Evolutionary conservation across 1,140 invertebrate genomes (phyloP), one percentile per base, ranked within the genome.

Genomic region (Paraescarpia echinospica): DNA sequence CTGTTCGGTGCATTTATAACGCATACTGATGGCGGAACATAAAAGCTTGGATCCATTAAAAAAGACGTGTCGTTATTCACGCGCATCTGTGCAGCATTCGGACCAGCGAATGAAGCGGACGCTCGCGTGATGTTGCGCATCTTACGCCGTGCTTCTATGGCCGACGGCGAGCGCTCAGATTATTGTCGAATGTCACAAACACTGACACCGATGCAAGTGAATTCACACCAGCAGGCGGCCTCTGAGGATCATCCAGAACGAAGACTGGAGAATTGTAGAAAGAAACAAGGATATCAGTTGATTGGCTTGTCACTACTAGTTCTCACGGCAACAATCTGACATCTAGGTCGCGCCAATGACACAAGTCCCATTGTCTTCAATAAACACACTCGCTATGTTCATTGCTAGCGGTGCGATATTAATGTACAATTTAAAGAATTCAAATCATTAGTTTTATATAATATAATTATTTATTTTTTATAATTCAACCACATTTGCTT

Each of bases 11-110:
- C 59, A 77, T 77, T 77, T 77, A 77, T 77, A 77, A 77, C 59
- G 59, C 59, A 77, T 77, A 77, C 59, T 77, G 59, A 77, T 77
- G 59, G 59, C 59, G 59, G 59, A 77, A 77, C 59, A 77, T 77
- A 77, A 77, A 77, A 77, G 59, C 59, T 77, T 77, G 59, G 59
- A 77, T 77, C 59, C 59, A 77, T 77, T 77, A 77, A 77, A 77
- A 77, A 77, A 77, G 59, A 77, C 59, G 59, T 18, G 27, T 77
- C 59, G 59, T 77, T 77, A 77, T 77, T 77, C 59, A 77, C 59
- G 27, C 27, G 59, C 59, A 77, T 77, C 59, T 77, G 59, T 77
- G 59, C 59, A 77, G 59, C 59, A 77, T 77, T 77, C 59, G 14
- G 59, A 77, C 59, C 59, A 77, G 18, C 27, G 59, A 77, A 2